These are phyloP conservation scores for Tarsius wallacei DNA, from an alignment of 2,797 vertebrate genomes.

Conservation along the genomic window DNA sequence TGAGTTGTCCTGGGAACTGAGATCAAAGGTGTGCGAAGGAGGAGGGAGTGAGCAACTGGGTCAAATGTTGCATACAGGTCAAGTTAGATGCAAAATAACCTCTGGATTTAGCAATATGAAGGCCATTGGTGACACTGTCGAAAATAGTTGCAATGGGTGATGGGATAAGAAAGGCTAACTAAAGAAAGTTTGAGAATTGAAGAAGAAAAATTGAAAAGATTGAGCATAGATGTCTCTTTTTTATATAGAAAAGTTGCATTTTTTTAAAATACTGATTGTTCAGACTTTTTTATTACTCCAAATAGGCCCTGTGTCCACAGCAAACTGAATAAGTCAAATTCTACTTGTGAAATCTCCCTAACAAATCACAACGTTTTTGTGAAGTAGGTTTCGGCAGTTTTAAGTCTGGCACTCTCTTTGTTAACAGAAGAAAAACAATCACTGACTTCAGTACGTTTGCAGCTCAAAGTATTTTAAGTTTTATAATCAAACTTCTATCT, in stretches of 20 bases:
- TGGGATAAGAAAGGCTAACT: neutral
- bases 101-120: neutral
- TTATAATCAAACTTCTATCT: constrained; percentile 42
- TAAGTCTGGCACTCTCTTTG: constrained; percentile 47
- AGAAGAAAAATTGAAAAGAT: neutral
- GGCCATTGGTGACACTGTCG: neutral
- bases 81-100: neutral
- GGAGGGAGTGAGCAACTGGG: neutral
- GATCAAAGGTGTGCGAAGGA: neutral
- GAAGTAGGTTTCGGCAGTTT: constrained; percentile 65
- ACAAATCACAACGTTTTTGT: constrained; percentile 51
- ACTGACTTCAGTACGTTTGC: constrained; percentile 59
- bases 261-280: neutral
- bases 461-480: constrained; percentile 62
- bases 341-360: constrained; percentile 59
- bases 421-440: constrained; percentile 58
- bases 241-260: neutral
- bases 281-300: constrained; percentile 7
- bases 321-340: neutral
- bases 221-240: neutral
- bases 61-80: neutral
- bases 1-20: neutral
- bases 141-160: neutral
- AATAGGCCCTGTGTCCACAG: neutral
- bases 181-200: neutral